Evolutionary conservation across 1,140 invertebrate species (phyloP), one percentile per base, ranked within the genome.

Genomic region (Antheraea mylitta): DNA sequence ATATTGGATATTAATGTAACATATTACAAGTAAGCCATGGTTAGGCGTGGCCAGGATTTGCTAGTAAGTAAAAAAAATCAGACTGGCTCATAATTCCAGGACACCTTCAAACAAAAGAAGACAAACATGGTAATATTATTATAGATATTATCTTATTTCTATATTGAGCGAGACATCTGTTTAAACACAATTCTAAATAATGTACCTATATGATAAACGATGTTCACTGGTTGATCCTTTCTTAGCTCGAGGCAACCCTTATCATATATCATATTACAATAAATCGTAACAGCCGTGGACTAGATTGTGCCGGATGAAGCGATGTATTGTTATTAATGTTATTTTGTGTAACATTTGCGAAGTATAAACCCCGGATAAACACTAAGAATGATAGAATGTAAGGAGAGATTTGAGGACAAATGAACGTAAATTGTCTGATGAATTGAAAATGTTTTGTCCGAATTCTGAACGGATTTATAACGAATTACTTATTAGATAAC

Each of bases 231-330:
- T 45, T 53, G 65, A 66, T 58, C 65, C 65, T 58, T 45, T 16
- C 45, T 10, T 58, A 38, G 65, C 53, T n/a, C 45, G 45, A 59
- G 42, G 42, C 48, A 59, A 58, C 65, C 53, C 53, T 66, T 58
- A 58, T 66, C 65, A 66, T 66, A 58, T 66, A 30, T 66, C 58
- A 66, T 66, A 53, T 66, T 66, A 66, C 48, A 66, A 66, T 66
- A 66, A 66, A 66, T 66, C 65, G 48, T 66, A 66, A 66, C 48
- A 66, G 16, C 53, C 48, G 53, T 37, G 53, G 65, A 36, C 65
- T 66, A 37, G 37, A 53, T 53, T 53, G 59, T 61, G 18, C 18
- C 65, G 48, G 42, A 58, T 66, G 13, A 66, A 65, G 37, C 45
- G 38, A 63, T 63, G 65, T 59, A 66, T 58, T 58, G 22, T 66